Evolutionary conservation across 1,140 invertebrate genomes (phyloP), one percentile per base, ranked within the genome.

Genomic region (Anoplophora glabripennis): DNA sequence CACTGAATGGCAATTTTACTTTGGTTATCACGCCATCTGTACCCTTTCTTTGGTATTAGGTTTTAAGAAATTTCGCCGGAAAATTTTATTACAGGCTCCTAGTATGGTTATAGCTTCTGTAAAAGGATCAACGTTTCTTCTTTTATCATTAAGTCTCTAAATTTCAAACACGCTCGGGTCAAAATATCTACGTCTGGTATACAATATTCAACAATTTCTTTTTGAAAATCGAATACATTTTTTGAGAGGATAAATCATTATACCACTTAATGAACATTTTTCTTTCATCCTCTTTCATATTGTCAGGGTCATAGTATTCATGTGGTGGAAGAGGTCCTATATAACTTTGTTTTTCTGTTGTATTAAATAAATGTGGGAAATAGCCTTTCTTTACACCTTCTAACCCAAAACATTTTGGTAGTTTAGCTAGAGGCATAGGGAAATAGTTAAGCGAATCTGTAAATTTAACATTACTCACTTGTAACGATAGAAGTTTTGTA

Each of bases 341-440:
- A 51, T 60, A 60, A 41, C 56, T 55, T 40, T 42, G 10, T 15
- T 64, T 56, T 38, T 51, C 46, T 8, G 7, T 46, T 17, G n/a
- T 56, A 44, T 64, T 64, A 41, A 64, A 64, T n/a, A 56, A 33
- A 45, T 64, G 57, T 36, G 62, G 53, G 54, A 60, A 60, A 33
- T 64, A 60, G 3, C 62, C 62, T 49, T 64, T 64, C 18, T 59
- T 60, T 12, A 54, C 44, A 47, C n/a, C n/a, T n/a, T n/a, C n/a
- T n/a, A n/a, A n/a, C n/a, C n/a, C n/a, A n/a, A n/a, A n/a, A n/a
- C n/a, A n/a, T n/a, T n/a, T n/a, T n/a, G n/a, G n/a, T n/a, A n/a
- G n/a, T n/a, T n/a, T n/a, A n/a, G n/a, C n/a, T n/a, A n/a, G n/a
- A n/a, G n/a, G n/a, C n/a, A n/a, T n/a, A n/a, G n/a, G n/a, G n/a